Base-by-base conservation (phyloP, 2,113 vertebrate species). In the Thymallus thymallus region DNA sequence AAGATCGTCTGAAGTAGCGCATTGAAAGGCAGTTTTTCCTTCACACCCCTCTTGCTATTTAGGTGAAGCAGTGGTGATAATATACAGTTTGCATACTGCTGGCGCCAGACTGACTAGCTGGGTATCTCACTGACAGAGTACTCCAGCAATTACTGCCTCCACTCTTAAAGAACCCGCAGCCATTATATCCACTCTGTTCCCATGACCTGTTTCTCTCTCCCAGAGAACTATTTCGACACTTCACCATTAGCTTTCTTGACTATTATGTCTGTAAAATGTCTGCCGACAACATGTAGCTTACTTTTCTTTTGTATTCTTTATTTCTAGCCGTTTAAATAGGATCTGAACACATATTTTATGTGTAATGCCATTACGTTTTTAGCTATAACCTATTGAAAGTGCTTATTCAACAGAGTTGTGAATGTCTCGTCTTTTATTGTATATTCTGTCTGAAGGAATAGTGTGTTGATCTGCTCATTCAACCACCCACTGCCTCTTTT, bases 51-150 rank as follows among this genome's bases (percentile, higher is more conserved):
- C 90, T 86, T 83, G 92, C 94, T 92, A 88, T 88, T 93, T 90
- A 94, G 94, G 94, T 92, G 94, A 94, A 91, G 94, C 88, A 96
- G 94, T 93, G 94, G 93, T 94, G 94, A 94, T 96, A 95, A 96
- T 95, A 93, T 91, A 95, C 92, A 93, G 94, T 95, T 94, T 92
- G 95, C 94, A 91, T 93, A 85, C 94, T 69, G 91, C 94, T 95
- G 96, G 96, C 96, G 95, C 95, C 96, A 95, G 94, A 84, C 94
- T 92, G 95, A 92, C 84, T 92, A 84, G 87, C 92, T 92, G 91
- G 87, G 94, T 94, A 94, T 94, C 95, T 92, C 92, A 92, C 92
- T 91, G 92, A 90, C 89, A 90, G 92, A 90, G 87, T 84, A 90
- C 89, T 90, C 86, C 85, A 75, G 85, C 89, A 91, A 91, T 91